Evolutionary conservation across 2,113 vertebrate genomes (phyloP), one percentile per base, ranked within the genome.

Genomic region (Ammodytes marinus): DNA sequence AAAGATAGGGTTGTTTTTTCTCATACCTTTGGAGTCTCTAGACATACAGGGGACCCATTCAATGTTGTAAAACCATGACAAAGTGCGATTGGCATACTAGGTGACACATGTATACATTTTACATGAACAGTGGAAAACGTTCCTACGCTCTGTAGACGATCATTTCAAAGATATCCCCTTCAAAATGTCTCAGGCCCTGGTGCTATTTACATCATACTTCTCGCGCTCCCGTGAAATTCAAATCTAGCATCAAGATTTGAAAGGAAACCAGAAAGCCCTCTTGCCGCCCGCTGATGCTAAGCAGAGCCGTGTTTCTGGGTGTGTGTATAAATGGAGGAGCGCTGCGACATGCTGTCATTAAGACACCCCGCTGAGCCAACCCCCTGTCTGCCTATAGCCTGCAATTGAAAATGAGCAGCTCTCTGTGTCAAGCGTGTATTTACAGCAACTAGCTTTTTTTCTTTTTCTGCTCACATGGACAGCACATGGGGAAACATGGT

Each of bases 331-430:
- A 86, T 78, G 88, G 67, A 2, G 19, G 72, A 49, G 68, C 80
- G 77, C 87, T 64, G 72, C 54, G 47, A 67, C 83, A 89, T 79
- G 55, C 85, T 91, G 91, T 90, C 88, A 93, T 94, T 91, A 92
- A 74, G 84, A 91, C 91, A 90, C 92, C 90, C 88, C 75, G 58
- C 90, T 54, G 80, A 84, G 83, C 86, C 87, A 88, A 82, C 83
- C 82, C 27, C 81, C 87, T 65, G 80, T 75, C 78, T 88, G 77
- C 72, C 79, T 27, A 27, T 27, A 87, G 90, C 82, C 88, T 91
- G 8, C 89, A 93, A 90, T 90, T 92, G 90, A 57, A 88, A 89
- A 88, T 69, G 76, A 93, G 82, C 15, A 59, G 70, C 89, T 91
- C 65, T 70, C 65, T 64, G 83, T 86, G 83, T 86, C 83, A 83